Evolutionary conservation across 2,888 invertebrate species (phyloP).

Genomic region (Iphiclides podalirius): DNA sequence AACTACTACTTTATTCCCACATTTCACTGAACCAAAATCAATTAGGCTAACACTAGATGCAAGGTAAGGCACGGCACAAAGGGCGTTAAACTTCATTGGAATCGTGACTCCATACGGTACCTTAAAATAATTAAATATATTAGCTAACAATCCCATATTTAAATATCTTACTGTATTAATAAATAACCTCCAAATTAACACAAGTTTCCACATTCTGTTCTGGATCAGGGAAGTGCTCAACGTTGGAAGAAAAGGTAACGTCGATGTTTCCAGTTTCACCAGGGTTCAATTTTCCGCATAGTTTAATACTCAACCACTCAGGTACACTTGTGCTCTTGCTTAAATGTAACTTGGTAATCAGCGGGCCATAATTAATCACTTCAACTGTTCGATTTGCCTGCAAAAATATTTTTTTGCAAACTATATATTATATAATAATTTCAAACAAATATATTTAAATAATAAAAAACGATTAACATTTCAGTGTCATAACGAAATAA

Average conservation of each 20-base stretch:
- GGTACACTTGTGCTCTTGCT: slow-evolving; percentile 54
- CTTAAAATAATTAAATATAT: slow-evolving; percentile 40
- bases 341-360: slow-evolving; percentile 62
- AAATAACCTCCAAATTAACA: slow-evolving; percentile 71
- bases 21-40: slow-evolving; percentile 79
- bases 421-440: no score
- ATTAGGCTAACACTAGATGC: slow-evolving; percentile 59
- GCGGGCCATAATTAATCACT: slow-evolving; percentile 80
- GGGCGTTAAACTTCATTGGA: slow-evolving; percentile 77
- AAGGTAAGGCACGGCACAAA: slow-evolving; percentile 80
- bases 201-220: slow-evolving; percentile 62
- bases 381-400: slow-evolving; percentile 65
- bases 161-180: no score
- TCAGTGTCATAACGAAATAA: no score
- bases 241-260: slow-evolving; percentile 74
- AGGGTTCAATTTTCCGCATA: slow-evolving; percentile 63
- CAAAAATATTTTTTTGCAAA: background rate
- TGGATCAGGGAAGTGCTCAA: slow-evolving; percentile 56
- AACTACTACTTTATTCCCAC: slow-evolving; percentile 79
- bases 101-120: slow-evolving; percentile 81
- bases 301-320: slow-evolving; percentile 53
- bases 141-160: slow-evolving; percentile 1
- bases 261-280: slow-evolving; percentile 73
- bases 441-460: background rate
- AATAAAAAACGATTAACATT: background rate